Percentiles rank a stretch among this genome's conserved stretches.
Evolutionary conservation across 2,113 vertebrate species (phyloP).

Genomic region (Candoia aspera): DNA sequence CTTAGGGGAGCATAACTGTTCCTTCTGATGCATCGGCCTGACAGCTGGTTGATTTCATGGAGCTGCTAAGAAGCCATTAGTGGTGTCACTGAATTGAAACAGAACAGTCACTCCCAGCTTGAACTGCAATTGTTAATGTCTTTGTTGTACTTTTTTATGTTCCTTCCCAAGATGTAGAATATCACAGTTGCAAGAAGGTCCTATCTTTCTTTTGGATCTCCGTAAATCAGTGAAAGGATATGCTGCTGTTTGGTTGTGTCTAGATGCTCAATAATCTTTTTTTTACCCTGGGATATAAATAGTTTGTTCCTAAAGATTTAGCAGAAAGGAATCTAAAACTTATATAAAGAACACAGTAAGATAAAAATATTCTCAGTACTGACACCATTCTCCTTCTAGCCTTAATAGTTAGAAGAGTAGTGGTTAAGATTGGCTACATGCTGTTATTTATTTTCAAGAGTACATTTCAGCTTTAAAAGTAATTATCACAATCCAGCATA

Average conservation of each 20-base stretch:
- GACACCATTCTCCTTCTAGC: neutral
- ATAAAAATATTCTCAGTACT: constrained; percentile 18
- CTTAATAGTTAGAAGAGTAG: neutral
- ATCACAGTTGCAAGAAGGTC: constrained; percentile 64
- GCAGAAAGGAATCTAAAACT: constrained; percentile 30
- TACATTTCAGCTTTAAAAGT: constrained; percentile 21
- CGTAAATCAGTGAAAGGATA: constrained; percentile 53
- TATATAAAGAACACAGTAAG: neutral
- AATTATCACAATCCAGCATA: neutral
- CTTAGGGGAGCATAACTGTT: constrained; percentile 92
- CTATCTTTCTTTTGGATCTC: constrained; percentile 50
- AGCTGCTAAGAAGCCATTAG: constrained; percentile 99
- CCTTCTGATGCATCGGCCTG: constrained; percentile 95
- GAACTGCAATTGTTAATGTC: constrained; percentile 83
- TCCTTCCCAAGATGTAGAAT: constrained; percentile 64
- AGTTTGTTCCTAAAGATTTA: constrained; percentile 21
- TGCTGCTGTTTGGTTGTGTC: constrained; percentile 45
- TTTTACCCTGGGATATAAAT: constrained; percentile 35
- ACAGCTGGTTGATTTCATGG: constrained; percentile 99
- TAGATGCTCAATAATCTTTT: constrained; percentile 51
- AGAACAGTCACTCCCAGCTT: constrained; percentile 89
- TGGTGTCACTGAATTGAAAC: constrained; percentile 96
- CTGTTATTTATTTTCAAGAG: constrained; percentile 10
- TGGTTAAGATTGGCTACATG: constrained; percentile 14
- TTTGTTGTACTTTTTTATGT: constrained; percentile 84